phyloP scores from a whole-genome alignment of 1,140 invertebrate genomes.

The Gryon sp. region DNA sequence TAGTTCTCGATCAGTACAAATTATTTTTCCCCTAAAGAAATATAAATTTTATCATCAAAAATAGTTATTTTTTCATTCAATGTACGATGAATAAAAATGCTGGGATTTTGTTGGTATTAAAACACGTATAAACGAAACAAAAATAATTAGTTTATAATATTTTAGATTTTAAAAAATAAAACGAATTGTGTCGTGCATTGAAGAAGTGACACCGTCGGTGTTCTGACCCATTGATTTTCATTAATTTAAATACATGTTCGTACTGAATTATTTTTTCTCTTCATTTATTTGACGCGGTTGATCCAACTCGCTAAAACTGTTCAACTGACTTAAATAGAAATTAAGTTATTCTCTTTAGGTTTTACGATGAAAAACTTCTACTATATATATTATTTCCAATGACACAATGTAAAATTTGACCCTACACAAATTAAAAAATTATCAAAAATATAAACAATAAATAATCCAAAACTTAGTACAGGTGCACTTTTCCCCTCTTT shows the following conservation, averaged over 20 bases:
- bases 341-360: constrained; percentile 15
- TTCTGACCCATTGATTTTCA: constrained; percentile 18
- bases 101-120: not conserved
- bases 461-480: constrained; percentile 28
- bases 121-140: too few relatives aligned
- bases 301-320: constrained; percentile 22
- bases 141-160: too few relatives aligned
- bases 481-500: too few relatives aligned
- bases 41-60: constrained; percentile 39
- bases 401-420: constrained; percentile 35
- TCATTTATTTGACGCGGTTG: constrained; percentile 37
- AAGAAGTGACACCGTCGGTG: not conserved
- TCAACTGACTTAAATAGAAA: constrained; percentile 22
- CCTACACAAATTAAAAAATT: constrained; percentile 18
- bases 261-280: constrained; percentile 17
- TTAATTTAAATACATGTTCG: constrained; percentile 10
- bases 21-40: not conserved
- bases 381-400: not conserved
- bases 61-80: not conserved
- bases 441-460: constrained; percentile 55
- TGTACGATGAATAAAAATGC: not conserved
- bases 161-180: too few relatives aligned
- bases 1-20: too few relatives aligned
- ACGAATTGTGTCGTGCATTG: not conserved
- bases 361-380: constrained; percentile 12